A percentile compares a stretch with the other conserved stretches of the same genome.
Evolutionary conservation across 2,888 invertebrate species (phyloP).

Genomic region (Aporophyla nigra): DNA sequence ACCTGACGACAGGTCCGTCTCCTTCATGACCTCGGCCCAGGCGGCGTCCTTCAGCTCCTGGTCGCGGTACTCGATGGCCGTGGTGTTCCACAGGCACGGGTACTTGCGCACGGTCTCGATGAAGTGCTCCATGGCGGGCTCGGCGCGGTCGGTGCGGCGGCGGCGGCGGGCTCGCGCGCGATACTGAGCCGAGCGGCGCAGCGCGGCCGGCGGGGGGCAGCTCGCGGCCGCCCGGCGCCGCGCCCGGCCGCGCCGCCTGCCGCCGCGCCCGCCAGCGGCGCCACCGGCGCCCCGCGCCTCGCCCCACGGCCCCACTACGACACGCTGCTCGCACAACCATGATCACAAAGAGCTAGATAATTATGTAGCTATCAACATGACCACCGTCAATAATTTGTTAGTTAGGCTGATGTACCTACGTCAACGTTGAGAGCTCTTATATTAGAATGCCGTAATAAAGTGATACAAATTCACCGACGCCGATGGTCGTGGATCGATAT

Average conservation of each 20-base stretch:
- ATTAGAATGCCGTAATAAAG: not conserved
- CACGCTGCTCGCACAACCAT: not conserved
- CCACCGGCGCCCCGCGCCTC: constrained; percentile 17
- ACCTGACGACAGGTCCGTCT: constrained; percentile 87
- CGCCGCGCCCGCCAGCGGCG: constrained; percentile 14
- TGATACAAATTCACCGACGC: too few relatives aligned
- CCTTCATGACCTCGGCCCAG: constrained; percentile 88
- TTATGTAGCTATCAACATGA: not conserved
- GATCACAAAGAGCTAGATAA: not conserved
- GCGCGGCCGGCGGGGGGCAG: constrained; percentile 49
- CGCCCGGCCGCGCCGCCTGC: constrained; percentile 39
- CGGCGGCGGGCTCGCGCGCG: constrained; percentile 69
- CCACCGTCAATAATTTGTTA: not conserved
- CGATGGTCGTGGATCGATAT: not conserved
- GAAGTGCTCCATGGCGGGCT: constrained; percentile 84
- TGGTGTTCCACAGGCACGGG: constrained; percentile 88
- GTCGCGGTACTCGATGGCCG: constrained; percentile 88
- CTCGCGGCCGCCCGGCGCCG: constrained; percentile 47
- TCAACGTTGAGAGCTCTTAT: not conserved
- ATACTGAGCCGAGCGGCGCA: constrained; percentile 59
- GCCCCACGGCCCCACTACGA: not conserved
- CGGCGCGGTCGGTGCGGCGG: constrained; percentile 62
- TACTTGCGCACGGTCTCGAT: constrained; percentile 87
- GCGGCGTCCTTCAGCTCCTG: constrained; percentile 89
- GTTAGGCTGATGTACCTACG: not conserved